Percentiles rank a stretch among this genome's conserved stretches.
These are phyloP conservation scores for Geotrypetes seraphini DNA, from an alignment of 2,797 vertebrate species.

Conservation along the genomic window DNA sequence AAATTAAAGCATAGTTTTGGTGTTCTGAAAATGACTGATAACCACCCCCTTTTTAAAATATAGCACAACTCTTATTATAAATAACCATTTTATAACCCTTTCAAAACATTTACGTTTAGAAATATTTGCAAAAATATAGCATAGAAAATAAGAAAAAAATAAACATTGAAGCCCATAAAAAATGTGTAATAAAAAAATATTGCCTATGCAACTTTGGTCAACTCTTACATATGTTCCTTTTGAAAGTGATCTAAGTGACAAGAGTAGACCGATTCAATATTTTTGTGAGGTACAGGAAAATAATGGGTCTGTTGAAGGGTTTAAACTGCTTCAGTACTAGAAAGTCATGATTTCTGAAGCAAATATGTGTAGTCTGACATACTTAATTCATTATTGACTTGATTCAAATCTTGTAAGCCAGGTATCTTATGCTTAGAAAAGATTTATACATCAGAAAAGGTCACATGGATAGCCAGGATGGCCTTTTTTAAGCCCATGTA, in stretches of 20 bases:
- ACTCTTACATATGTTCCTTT: slow-evolving; percentile 14
- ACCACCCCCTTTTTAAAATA: background rate
- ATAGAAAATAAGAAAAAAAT: slow-evolving; percentile 3
- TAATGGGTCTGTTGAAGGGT: too few species aligned
- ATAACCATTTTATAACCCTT: background rate
- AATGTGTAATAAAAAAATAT: slow-evolving; percentile 14
- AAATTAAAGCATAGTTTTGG: slow-evolving; percentile 11
- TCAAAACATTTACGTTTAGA: slow-evolving; percentile 4
- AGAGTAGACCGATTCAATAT: too few species aligned
- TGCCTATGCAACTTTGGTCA: slow-evolving; percentile 4
- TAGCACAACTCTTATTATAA: slow-evolving; percentile 8
- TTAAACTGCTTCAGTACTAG: too few species aligned
- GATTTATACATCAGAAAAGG: too few species aligned
- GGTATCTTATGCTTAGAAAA: too few species aligned
- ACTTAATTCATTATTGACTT: too few species aligned
- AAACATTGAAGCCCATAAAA: slow-evolving; percentile 5
- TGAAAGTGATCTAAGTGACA: slow-evolving; percentile 14
- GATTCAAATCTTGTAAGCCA: too few species aligned
- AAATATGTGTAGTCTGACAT: too few species aligned
- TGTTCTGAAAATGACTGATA: background rate
- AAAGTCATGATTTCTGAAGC: too few species aligned
- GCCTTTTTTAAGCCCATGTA: too few species aligned
- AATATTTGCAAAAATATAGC: slow-evolving; percentile 2
- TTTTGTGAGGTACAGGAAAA: too few species aligned
- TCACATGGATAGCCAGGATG: too few species aligned